Evolutionary conservation across 2,113 vertebrate genomes (phyloP), one percentile per base, ranked within the genome.

Genomic region (Mustela lutreola): DNA sequence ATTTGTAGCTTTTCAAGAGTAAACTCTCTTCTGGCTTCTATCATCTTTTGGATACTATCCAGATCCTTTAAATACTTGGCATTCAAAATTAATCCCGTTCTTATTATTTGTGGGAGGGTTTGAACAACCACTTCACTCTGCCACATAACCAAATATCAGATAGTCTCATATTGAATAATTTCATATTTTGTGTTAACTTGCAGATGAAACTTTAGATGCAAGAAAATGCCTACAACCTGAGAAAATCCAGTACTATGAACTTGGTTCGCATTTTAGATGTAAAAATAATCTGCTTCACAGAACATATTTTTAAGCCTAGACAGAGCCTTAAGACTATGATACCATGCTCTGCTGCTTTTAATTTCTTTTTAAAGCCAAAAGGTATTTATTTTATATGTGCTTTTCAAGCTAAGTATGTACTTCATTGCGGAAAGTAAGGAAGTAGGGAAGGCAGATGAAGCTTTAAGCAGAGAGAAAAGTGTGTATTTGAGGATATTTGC

Each of bases 331-430:
- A 78, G 31, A 73, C 36, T 18, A 31, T 94, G 63, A 71, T 85
- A 81, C 36, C 15, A 94, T 67, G 83, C 16, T 80, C 24, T 80
- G 45, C 39, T 96, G 75, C 53, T 45, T 95, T 93, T 91, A 95
- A 88, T 92, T 97, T 80, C 18, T 79, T 88, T 90, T 70, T 56
- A 75, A 96, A 63, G 22, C 48, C 36, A 92, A 85, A 71, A 82
- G 53, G 48, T 79, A 58, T 94, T 88, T 95, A 96, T 62, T 84
- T 63, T 82, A 80, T 85, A 83, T 50, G 48, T 91, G 22, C 18
- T 89, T 95, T 96, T 96, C 36, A 97, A 90, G 22, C 10, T 50
- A 88, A 88, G 24, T 42, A 45, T 89, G 11, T 63, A 84, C 71
- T 95, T 95, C 26, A 89, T 48, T 87, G 39, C 75, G 5, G n/a